Evolutionary conservation across 2,888 invertebrate species (phyloP).

Genomic region (Drosophila monieri): DNA sequence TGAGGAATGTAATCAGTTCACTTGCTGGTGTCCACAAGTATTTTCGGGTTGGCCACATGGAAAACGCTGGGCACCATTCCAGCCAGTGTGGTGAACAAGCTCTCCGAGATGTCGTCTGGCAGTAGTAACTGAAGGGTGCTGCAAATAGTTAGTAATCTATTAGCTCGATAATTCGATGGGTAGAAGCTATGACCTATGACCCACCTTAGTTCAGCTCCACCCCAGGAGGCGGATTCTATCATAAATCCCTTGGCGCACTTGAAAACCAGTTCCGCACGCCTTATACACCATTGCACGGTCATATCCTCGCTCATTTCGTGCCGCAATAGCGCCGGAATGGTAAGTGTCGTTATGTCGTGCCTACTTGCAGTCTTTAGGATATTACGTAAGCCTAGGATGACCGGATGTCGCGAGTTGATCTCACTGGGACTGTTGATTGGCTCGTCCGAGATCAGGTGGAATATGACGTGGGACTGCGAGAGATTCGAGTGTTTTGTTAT

Average conservation of each 20-base stretch:
- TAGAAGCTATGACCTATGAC: constrained; percentile 69
- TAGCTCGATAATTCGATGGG: background rate
- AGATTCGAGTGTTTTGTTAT: constrained; percentile 96
- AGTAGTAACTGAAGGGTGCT: constrained; percentile 86
- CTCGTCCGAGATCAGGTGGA: constrained; percentile 97
- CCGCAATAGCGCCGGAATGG: constrained; percentile 95
- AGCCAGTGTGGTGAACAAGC: constrained; percentile 91
- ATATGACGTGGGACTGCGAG: constrained; percentile 96
- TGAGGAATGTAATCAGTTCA: constrained; percentile 23
- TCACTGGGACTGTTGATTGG: constrained; percentile 88
- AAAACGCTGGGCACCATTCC: constrained; percentile 97
- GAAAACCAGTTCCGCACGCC: constrained; percentile 97
- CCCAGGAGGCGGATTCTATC: constrained; percentile 98
- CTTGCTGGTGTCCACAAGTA: constrained; percentile 86
- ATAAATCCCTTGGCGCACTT: constrained; percentile 99
- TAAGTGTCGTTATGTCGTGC: constrained; percentile 96
- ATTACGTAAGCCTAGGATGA: constrained; percentile 96
- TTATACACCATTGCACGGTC: constrained; percentile 98
- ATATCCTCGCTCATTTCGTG: constrained; percentile 98
- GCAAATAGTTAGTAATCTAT: background rate
- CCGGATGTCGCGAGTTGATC: constrained; percentile 97
- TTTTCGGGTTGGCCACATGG: constrained; percentile 96
- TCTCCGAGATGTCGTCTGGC: constrained; percentile 92
- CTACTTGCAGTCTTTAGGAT: constrained; percentile 97
- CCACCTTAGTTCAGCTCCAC: constrained; percentile 94